Evolutionary conservation across 2,888 invertebrate species (phyloP).

Genomic region (Nycteola revayana): DNA sequence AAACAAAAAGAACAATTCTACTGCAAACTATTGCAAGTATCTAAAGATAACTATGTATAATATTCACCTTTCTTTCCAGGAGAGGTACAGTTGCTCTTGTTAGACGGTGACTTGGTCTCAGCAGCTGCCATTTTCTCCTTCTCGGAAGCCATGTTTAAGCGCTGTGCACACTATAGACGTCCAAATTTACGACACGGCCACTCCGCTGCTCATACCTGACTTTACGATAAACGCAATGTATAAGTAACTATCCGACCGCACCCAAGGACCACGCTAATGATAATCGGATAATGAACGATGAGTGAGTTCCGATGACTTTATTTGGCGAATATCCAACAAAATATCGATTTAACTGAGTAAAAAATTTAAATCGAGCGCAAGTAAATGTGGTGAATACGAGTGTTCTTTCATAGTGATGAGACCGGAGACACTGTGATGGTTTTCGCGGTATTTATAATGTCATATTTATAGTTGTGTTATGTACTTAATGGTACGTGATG

Average conservation of each 20-base stretch:
- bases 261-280: constrained; percentile 47
- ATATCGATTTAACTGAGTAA: constrained; percentile 58
- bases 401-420: constrained; percentile 35
- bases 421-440: constrained; percentile 8
- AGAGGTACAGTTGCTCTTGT: constrained; percentile 75
- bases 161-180: constrained; percentile 44
- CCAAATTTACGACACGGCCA: constrained; percentile 51
- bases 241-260: constrained; percentile 47
- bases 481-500: constrained; percentile 46
- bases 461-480: constrained; percentile 21
- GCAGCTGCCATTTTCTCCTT: constrained; percentile 77
- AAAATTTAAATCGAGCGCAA: constrained; percentile 41
- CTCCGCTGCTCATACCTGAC: constrained; percentile 65
- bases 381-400: constrained; percentile 39
- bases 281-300: constrained; percentile 63
- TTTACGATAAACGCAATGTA: constrained; percentile 23
- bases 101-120: constrained; percentile 71
- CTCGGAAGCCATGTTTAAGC: constrained; percentile 68
- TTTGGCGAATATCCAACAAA: constrained; percentile 61
- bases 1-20: no score
- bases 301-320: constrained; percentile 63
- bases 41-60: no score
- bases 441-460: constrained; percentile 14
- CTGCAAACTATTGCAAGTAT: no score
- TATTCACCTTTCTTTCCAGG: constrained; percentile 76